Conservation (phyloP, 2,888 invertebrate species). For the Acrobasis suavella region DNA sequence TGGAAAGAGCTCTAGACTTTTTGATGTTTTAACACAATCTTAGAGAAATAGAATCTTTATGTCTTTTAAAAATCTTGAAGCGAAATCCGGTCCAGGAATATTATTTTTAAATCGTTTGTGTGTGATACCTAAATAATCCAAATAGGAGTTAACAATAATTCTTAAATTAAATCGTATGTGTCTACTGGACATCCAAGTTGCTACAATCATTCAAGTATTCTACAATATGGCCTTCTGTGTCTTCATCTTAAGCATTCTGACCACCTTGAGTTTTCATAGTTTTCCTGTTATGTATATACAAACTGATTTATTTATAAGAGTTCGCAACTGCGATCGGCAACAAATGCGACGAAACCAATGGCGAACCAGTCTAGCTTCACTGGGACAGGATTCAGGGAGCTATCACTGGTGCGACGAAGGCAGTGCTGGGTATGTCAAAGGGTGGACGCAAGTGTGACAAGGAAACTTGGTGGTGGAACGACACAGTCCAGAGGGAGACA, state of each 20-base stretch:
- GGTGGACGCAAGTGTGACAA: too few relatives aligned
- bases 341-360: too few relatives aligned
- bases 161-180: slow-evolving; percentile 29
- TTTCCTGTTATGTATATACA: background rate
- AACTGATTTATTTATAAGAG: too few relatives aligned
- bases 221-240: slow-evolving; percentile 28
- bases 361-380: too few relatives aligned
- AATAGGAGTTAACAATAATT: slow-evolving; percentile 30
- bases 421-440: too few relatives aligned
- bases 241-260: background rate
- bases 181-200: slow-evolving; percentile 35
- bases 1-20: background rate
- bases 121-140: slow-evolving; percentile 29
- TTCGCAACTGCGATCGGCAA: too few relatives aligned
- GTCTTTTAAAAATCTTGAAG: slow-evolving; percentile 1
- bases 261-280: slow-evolving; percentile 2
- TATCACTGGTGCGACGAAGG: too few relatives aligned
- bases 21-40: slow-evolving; percentile 11
- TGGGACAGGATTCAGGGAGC: too few relatives aligned
- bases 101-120: slow-evolving; percentile 19
- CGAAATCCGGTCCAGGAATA: slow-evolving; percentile 12
- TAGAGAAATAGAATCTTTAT: background rate
- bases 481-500: too few relatives aligned
- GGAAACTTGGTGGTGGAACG: too few relatives aligned
- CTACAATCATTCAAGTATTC: slow-evolving; percentile 33